Base-by-base conservation (phyloP, 2,797 vertebrate genomes). In the Threskiornis aethiopicus region DNA sequence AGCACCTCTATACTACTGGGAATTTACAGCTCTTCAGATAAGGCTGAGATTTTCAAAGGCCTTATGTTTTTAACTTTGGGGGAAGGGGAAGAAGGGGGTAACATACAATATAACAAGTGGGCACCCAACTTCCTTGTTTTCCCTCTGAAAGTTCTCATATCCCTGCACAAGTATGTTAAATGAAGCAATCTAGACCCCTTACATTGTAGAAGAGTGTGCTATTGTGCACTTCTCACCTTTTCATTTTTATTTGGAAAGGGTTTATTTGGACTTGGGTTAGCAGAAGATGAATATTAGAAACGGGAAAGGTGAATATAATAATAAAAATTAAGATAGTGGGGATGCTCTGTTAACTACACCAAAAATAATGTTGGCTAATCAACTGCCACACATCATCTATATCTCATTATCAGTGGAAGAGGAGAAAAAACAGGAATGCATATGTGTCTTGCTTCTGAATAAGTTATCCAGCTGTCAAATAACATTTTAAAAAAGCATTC, bases 401-500 rank as follows among this genome's bases (percentile, higher is more conserved):
- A 92, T 29, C 18, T 66, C 21, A 2, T 75, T 67, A 86, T 84
- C 88, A 81, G 62, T 26, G 62, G 79, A 95, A 95, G 79, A 89
- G 33, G 92, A 92, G 65, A 39, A 93, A 97, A 95, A 91, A 21
- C 75, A 95, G 81, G 95, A 91, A 91, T 85, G 73, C 65, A 65
- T 75, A 93, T 69, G 14, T 72, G 85, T 69, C 96, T 93, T 95
- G 84, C 79, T 96, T 98, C 87, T 91, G 85, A 98, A 84, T 89
- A 97, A 89, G 31, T 93, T 93, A 96, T 44, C 69, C 83, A 94
- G 67, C 66, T 90, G 86, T 93, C 92, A 97, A 95, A 96, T 75
- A 95, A 88, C 75, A 41, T 25, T 89, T 85, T 1, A 26, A 54
- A 95, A 89, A 89, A 87, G 29, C 90, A 94, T 87, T 97, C 62